Evolutionary conservation across 2,888 invertebrate species (phyloP).

Genomic region (Apamea monoglypha): DNA sequence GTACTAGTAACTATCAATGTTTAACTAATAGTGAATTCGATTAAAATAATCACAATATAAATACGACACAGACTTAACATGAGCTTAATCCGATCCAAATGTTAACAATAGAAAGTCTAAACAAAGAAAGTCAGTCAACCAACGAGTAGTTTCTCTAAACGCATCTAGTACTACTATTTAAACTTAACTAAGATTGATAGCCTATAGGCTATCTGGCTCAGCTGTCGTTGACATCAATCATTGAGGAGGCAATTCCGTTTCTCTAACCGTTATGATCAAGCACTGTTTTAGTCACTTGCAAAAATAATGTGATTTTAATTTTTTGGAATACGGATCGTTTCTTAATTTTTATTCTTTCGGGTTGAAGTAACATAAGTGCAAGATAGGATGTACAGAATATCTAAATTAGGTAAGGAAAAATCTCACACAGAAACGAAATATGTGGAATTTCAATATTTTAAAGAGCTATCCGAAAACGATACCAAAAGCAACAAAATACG

Average conservation of each 20-base stretch:
- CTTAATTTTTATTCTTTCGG: background rate
- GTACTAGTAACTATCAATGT: background rate
- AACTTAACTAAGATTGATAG: constrained; percentile 42
- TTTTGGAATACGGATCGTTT: background rate
- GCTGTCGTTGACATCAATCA: constrained; percentile 43
- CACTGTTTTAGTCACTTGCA: background rate
- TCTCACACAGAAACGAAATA: background rate
- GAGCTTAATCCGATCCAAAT: constrained; percentile 14
- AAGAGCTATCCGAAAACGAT: background rate
- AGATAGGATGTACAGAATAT: background rate
- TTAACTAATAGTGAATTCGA: background rate
- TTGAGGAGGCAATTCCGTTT: constrained; percentile 12
- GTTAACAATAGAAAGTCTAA: constrained; percentile 38
- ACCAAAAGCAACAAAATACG: background rate
- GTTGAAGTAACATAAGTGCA: background rate
- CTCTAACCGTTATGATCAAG: constrained; percentile 6
- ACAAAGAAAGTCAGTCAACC: constrained; percentile 21
- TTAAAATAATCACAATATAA: background rate
- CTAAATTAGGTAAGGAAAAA: background rate
- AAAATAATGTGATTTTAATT: background rate
- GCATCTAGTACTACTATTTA: constrained; percentile 23
- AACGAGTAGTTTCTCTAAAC: constrained; percentile 33
- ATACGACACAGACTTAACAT: background rate
- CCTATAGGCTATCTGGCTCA: constrained; percentile 17
- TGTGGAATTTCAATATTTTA: background rate